A percentile compares a stretch with the other conserved stretches of the same genome.
Conservation (phyloP, 1,140 invertebrate species). For the Drosophila paulistorum region DNA sequence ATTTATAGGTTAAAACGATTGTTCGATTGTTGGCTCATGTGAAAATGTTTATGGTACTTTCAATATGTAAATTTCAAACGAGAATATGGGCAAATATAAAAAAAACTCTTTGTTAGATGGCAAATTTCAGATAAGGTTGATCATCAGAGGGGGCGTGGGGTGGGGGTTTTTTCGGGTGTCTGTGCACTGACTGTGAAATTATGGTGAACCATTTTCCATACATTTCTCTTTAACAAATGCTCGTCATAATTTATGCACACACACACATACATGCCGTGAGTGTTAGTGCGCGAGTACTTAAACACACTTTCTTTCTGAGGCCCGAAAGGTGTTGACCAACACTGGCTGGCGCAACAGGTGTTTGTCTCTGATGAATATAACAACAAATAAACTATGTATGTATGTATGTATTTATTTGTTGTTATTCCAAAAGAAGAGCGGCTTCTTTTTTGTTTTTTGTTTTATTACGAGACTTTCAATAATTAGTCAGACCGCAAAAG, state of each 20-base stretch:
- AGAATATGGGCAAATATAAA: slow-evolving; percentile 44
- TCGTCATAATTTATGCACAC: slow-evolving; percentile 15
- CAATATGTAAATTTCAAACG: slow-evolving; percentile 52
- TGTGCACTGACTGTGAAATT: slow-evolving; percentile 72
- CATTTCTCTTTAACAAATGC: slow-evolving; percentile 18
- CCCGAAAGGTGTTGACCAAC: slow-evolving; percentile 6
- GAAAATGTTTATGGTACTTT: slow-evolving; percentile 44
- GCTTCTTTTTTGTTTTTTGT: slow-evolving; percentile 28
- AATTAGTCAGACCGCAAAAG: slow-evolving; percentile 61
- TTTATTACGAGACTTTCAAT: slow-evolving; percentile 60
- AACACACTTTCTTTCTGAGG: slow-evolving; percentile 46
- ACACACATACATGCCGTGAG: slow-evolving; percentile 22
- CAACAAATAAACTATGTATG: slow-evolving; percentile 8
- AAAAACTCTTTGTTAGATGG: slow-evolving; percentile 7
- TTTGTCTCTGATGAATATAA: slow-evolving; percentile 38
- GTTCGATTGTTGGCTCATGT: too few relatives aligned
- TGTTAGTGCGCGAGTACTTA: slow-evolving; percentile 23
- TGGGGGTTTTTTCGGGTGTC: slow-evolving; percentile 25
- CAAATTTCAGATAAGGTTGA: background rate
- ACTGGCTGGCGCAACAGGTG: slow-evolving; percentile 35
- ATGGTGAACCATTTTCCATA: slow-evolving; percentile 59
- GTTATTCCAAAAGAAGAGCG: slow-evolving; percentile 35
- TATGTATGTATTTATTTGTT: background rate
- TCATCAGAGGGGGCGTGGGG: background rate
- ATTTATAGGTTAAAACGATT: too few relatives aligned